These are phyloP conservation scores for Mesoclemmys tuberculata DNA, from an alignment of 2,113 vertebrate species.

Conservation along the genomic window DNA sequence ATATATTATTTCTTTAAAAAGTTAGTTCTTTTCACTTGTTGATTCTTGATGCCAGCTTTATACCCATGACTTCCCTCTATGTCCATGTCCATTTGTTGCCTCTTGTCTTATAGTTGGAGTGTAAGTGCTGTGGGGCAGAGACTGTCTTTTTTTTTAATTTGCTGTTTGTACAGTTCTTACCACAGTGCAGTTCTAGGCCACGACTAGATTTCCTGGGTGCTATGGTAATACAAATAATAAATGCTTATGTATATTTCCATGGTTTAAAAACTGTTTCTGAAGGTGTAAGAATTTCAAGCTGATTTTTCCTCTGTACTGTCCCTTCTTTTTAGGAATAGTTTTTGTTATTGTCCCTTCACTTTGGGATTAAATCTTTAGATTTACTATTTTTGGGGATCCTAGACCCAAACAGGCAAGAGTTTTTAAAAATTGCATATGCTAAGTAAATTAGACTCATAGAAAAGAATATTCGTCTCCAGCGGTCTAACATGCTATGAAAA, in stretches of 20 bases:
- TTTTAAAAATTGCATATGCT: not conserved
- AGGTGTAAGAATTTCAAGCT: not conserved
- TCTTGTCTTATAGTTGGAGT: no score
- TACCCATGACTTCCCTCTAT: not conserved
- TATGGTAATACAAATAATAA: not conserved
- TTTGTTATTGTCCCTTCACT: not conserved
- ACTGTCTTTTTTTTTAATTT: not conserved
- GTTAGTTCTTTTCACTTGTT: rapidly evolving
- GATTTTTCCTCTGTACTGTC: not conserved
- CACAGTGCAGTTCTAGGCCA: not conserved
- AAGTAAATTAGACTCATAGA: not conserved
- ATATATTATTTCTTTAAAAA: not conserved
- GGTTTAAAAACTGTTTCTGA: not conserved
- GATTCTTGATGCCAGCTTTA: rapidly evolving
- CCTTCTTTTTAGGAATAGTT: not conserved
- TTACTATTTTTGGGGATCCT: not conserved
- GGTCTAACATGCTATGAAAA: not conserved
- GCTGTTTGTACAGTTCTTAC: not conserved
- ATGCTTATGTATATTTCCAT: not conserved
- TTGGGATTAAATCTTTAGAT: not conserved
- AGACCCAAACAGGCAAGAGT: not conserved
- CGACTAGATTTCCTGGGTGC: not conserved
- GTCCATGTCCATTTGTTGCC: no score
- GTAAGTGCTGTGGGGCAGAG: no score
- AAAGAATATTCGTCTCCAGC: not conserved